phyloP scores from a whole-genome alignment of 2,888 invertebrate species.

The Drosophila seclusa region DNA sequence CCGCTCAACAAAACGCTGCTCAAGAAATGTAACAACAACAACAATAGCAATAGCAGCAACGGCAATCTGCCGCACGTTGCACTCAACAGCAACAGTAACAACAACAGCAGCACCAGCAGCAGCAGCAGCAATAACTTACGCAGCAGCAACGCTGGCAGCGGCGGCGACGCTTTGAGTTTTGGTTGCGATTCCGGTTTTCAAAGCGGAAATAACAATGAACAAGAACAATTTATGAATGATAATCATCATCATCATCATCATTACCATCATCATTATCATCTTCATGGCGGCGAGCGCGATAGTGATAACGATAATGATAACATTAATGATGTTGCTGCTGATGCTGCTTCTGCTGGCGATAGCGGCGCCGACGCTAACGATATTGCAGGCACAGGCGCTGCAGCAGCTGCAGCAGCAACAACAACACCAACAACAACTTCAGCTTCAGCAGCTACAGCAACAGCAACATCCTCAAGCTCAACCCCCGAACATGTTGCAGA shows the following conservation, averaged over 20 bases:
- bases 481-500: conserved; percentile 31
- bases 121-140: conserved; percentile 29
- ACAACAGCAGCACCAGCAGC: conserved; percentile 21
- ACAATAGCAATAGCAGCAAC: conserved; percentile 41
- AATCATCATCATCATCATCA: conserved; percentile 73
- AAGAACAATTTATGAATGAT: conserved; percentile 72
- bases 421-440: conserved; percentile 20
- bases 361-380: conserved; percentile 2
- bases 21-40: conserved; percentile 71
- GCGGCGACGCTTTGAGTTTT: conserved; percentile 49
- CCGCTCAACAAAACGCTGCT: conserved; percentile 79
- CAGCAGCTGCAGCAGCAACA: conserved; percentile 20
- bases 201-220: conserved; percentile 75
- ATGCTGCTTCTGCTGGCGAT: conserved; percentile 1
- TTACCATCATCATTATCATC: conserved; percentile 70
- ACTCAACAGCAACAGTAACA: conserved; percentile 45
- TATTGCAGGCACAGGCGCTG: conserved; percentile 23
- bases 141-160: conserved; percentile 34
- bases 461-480: conserved; percentile 34
- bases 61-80: conserved; percentile 62
- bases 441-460: conserved; percentile 1
- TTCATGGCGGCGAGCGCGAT: conserved; percentile 39
- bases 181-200: conserved; percentile 75
- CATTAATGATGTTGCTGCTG: conserved; percentile 35
- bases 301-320: conserved; percentile 29